phyloP scores from a whole-genome alignment of 2,113 vertebrate species.

The Rhabdomys dilectus region DNA sequence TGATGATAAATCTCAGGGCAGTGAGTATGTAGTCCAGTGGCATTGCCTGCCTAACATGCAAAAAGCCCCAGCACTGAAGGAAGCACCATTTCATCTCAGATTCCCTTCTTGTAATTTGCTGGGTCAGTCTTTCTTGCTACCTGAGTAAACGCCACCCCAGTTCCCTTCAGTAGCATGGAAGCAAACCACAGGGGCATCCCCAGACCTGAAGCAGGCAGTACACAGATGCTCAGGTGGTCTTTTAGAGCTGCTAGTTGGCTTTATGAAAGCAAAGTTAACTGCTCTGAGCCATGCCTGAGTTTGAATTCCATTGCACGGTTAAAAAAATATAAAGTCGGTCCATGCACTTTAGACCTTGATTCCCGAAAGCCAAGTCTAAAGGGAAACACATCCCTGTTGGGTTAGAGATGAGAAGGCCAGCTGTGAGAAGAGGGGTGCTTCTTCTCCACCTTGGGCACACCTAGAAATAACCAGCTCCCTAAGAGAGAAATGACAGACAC shows the following conservation, averaged over 20 bases:
- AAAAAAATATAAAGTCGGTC: neutral
- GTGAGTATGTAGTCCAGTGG: too few species aligned
- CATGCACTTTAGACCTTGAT: neutral
- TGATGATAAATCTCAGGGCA: neutral
- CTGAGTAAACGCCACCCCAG: neutral
- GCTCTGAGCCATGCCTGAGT: constrained; percentile 22
- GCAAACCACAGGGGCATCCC: constrained; percentile 1
- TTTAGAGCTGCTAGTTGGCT: constrained; percentile 2
- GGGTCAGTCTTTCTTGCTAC: neutral
- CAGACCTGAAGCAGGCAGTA: neutral
- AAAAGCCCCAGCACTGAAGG: neutral
- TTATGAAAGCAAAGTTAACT: constrained; percentile 53
- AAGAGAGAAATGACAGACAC: neutral
- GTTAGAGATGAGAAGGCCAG: neutral
- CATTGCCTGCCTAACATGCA: too few species aligned
- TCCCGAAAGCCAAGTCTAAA: neutral
- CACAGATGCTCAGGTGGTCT: neutral
- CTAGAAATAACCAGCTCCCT: neutral
- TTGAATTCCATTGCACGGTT: neutral
- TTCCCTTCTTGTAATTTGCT: constrained; percentile 25
- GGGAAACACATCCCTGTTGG: neutral
- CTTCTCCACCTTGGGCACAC: neutral
- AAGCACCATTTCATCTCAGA: neutral
- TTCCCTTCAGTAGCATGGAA: constrained; percentile 26
- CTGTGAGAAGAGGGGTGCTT: neutral